Conservation (phyloP, 2,797 vertebrate species). For the Sebastes melanostomus region DNA sequence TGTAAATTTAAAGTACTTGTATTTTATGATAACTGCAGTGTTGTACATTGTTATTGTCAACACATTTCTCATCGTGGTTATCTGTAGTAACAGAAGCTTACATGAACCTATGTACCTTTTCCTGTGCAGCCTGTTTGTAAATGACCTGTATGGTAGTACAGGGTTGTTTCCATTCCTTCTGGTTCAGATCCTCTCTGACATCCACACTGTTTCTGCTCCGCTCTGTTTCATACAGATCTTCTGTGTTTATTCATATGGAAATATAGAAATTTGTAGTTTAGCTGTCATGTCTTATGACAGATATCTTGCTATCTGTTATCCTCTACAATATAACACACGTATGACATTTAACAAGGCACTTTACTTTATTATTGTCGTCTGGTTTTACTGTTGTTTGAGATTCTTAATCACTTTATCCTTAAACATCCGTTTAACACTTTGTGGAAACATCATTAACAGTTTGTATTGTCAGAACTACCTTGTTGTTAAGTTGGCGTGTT, state of each 20-base stretch:
- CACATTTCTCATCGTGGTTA: constrained; percentile 31
- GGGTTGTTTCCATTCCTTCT: constrained; percentile 52
- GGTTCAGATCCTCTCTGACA: constrained; percentile 38
- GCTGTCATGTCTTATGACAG: constrained; percentile 72
- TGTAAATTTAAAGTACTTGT: constrained; percentile 25
- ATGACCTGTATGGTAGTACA: constrained; percentile 64
- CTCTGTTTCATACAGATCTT: constrained; percentile 62
- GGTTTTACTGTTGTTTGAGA: no score
- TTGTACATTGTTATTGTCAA: constrained; percentile 1
- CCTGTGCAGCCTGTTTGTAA: constrained; percentile 23
- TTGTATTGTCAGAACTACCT: constrained; percentile 62
- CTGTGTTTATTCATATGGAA: constrained; percentile 54
- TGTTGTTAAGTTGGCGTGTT: constrained; percentile 60
- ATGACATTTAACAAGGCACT: constrained; percentile 46
- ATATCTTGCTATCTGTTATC: constrained; percentile 66
- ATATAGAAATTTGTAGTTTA: constrained; percentile 53
- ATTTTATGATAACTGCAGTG: background rate
- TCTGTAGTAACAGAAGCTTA: constrained; percentile 48
- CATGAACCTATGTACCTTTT: constrained; percentile 73
- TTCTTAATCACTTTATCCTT: no score
- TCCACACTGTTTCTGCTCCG: background rate
- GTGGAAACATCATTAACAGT: constrained; percentile 60
- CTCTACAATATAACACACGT: constrained; percentile 55
- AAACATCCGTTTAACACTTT: constrained; percentile 39
- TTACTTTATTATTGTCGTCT: constrained; percentile 11